Evolutionary conservation across 2,888 invertebrate genomes (phyloP).

Genomic region (Nebria salina): DNA sequence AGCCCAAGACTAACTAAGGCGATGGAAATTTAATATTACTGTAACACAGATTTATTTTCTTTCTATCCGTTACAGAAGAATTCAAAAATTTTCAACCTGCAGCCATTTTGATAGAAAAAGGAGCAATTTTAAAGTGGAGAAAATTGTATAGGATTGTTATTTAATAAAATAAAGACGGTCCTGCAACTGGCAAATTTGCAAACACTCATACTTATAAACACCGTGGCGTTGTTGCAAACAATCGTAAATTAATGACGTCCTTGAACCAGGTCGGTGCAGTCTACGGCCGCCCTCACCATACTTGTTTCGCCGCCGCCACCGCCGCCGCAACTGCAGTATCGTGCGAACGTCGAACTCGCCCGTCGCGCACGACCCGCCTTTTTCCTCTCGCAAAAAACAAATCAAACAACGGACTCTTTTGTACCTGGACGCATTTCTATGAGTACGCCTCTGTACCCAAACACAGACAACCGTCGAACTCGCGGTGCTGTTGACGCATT

Average conservation of each 20-base stretch:
- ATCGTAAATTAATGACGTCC: slow-evolving; percentile 25
- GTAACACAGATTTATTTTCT: no score
- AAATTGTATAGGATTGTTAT: background rate
- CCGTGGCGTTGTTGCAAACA: slow-evolving; percentile 14
- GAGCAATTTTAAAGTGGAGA: no score
- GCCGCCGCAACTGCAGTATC: background rate
- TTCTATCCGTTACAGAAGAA: no score
- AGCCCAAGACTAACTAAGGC: no score
- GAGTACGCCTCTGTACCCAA: background rate
- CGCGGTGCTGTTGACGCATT: background rate
- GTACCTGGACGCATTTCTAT: background rate
- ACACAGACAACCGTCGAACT: background rate
- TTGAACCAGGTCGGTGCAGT: slow-evolving; percentile 31
- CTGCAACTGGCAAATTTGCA: background rate
- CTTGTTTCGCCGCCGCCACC: background rate
- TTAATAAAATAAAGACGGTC: background rate
- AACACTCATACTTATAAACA: background rate
- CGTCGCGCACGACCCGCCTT: background rate
- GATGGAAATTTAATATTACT: no score
- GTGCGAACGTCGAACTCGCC: background rate
- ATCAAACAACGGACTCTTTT: background rate
- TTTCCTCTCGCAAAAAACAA: background rate
- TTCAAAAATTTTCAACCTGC: no score
- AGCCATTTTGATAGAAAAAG: no score
- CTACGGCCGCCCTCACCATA: slow-evolving; percentile 3